Base-by-base conservation (phyloP, 2,888 invertebrate genomes). In the Cephus nigrinus region DNA sequence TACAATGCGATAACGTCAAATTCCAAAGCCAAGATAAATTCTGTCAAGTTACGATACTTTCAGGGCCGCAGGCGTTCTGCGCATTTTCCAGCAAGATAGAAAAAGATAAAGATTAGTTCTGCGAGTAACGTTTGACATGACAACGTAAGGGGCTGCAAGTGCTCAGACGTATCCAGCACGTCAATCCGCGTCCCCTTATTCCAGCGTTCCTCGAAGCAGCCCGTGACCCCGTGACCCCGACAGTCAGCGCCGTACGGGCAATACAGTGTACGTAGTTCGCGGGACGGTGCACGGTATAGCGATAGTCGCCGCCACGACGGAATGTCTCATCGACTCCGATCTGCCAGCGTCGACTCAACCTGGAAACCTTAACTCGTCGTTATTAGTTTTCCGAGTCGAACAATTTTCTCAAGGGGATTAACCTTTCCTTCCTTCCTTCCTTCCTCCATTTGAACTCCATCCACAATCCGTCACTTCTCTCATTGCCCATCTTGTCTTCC, bases 71-170 rank as follows among this genome's bases (percentile, higher is more conserved):
- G 71, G 71, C 71, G 23, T 2, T 9, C 31, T 33, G 9, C 30
- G 15, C 12, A 23, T 71, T 32, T 33, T 71, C 12, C 32, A 71
- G 4, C 71, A 9, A 55, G 55, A 55, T 23, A 9, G 9, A 55
- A 23, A 9, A 15, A 2, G 71, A 71, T 3, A 31, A 33, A 71
- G 71, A 33, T 71, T 71, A 71, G 31, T 32, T 71, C 71, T 71
- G 30, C 30, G 71, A 31, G 71, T 23, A 79, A 82, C 75, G 79
- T 79, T 82, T 82, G 82, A 82, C 82, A 75, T 75, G 80, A 79
- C 76, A 77, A 75, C 77, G 74, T 76, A 23, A 55, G 9, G 55
- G 55, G 55, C 55, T 55, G 55, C 55, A 23, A 55, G 55, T 55
- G 55, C 23, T 55, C 23, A 55, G 23, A 55, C 55, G 55, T 55